These are phyloP conservation scores for Limanda limanda DNA, from an alignment of 2,113 vertebrate species.

Conservation along the genomic window DNA sequence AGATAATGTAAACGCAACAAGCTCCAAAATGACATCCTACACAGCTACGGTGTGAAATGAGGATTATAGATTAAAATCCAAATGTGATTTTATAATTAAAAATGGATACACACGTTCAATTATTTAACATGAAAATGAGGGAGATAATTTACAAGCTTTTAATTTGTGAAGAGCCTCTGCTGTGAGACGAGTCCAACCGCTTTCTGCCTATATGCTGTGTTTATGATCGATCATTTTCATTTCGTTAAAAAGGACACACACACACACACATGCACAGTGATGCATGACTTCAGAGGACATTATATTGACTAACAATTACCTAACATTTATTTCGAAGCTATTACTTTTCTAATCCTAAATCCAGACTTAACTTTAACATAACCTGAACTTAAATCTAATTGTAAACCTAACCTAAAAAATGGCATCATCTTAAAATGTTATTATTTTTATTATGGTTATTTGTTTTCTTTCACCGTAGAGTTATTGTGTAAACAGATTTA, in stretches of 20 bases:
- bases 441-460: too few species aligned
- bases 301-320: not conserved
- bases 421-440: too few species aligned
- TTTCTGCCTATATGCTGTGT: constrained; percentile 34
- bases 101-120: constrained; percentile 22
- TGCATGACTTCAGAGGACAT: not conserved
- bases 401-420: too few species aligned
- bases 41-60: not conserved
- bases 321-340: too few species aligned
- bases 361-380: too few species aligned
- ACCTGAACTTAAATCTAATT: too few species aligned
- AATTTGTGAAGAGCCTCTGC: constrained; percentile 16
- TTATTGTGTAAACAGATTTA: too few species aligned
- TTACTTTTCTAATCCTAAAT: too few species aligned
- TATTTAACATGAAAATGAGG: constrained; percentile 51
- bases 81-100: constrained; percentile 49
- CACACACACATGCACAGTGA: not conserved
- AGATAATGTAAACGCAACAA: constrained; percentile 15
- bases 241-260: constrained; percentile 9
- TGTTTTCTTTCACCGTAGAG: too few species aligned
- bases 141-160: constrained; percentile 23
- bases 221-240: constrained; percentile 40
- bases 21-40: not conserved
- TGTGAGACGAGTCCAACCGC: constrained; percentile 7
- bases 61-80: constrained; percentile 16